Evolutionary conservation across 37 sponge, comb jelly and placozoan genomes (phyloP).

Genomic region (Mnemiopsis leidyi): DNA sequence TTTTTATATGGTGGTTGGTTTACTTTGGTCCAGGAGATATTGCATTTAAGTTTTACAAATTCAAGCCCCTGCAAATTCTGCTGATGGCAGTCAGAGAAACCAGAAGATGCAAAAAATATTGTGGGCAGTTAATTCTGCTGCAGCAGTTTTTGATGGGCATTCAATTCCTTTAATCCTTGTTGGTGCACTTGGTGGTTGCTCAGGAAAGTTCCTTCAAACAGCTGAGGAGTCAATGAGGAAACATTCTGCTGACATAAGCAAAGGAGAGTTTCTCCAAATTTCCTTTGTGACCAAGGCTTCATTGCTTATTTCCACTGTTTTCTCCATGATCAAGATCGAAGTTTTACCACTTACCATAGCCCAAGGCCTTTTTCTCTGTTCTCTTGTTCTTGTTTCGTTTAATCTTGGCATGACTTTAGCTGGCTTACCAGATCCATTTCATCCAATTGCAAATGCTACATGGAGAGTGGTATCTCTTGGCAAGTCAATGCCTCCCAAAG

Average conservation of each 20-base stretch:
- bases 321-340: not conserved
- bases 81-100: slow-evolving; percentile 39
- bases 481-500: not conserved
- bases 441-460: slow-evolving; percentile 43
- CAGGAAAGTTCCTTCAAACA: slow-evolving; percentile 52
- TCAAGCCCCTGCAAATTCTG: slow-evolving; percentile 18
- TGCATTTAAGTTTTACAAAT: slow-evolving; percentile 34
- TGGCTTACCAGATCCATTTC: slow-evolving; percentile 39
- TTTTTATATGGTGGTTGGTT: slow-evolving; percentile 36
- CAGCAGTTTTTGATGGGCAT: not conserved
- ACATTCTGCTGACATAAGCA: not conserved
- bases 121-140: not conserved
- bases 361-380: slow-evolving; percentile 27
- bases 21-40: slow-evolving; percentile 57
- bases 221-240: slow-evolving; percentile 57
- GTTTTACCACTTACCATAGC: not conserved
- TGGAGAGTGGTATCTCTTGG: slow-evolving; percentile 22
- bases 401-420: slow-evolving; percentile 29
- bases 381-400: not conserved
- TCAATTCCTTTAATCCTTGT: not conserved
- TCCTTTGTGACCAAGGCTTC: slow-evolving; percentile 61
- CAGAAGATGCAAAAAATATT: slow-evolving; percentile 49
- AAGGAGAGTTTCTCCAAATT: slow-evolving; percentile 26
- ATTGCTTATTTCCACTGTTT: not conserved
- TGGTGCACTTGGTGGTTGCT: slow-evolving; percentile 56